Conservation (phyloP, 2,888 invertebrate genomes). For the Plagodis dolabraria region DNA sequence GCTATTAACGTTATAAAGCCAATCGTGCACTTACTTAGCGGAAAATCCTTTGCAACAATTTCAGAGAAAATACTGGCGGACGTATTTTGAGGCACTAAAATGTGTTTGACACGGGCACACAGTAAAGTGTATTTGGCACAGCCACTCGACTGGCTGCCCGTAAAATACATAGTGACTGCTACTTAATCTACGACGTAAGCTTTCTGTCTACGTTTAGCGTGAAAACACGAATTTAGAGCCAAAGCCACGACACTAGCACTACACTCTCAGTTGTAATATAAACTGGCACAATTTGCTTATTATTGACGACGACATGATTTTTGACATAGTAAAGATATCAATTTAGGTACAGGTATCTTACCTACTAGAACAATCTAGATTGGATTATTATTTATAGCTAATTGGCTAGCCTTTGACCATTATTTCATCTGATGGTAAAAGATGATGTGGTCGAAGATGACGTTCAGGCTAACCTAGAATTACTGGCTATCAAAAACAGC, state of each 20-base stretch:
- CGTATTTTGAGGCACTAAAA: conserved; percentile 23
- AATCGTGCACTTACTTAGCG: neutral
- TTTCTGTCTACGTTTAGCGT: conserved; percentile 22
- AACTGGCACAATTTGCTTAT: conserved; percentile 1
- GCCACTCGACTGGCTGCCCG: conserved; percentile 17
- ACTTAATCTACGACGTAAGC: conserved; percentile 24
- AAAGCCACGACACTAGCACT: conserved; percentile 13
- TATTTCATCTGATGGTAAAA: too few relatives aligned
- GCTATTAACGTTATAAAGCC: neutral
- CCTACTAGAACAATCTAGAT: too few relatives aligned
- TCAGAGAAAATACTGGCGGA: conserved; percentile 3
- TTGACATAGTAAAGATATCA: too few relatives aligned
- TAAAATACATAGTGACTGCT: conserved; percentile 20
- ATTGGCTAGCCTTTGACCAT: too few relatives aligned
- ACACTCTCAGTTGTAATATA: conserved; percentile 10
- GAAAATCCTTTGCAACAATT: conserved; percentile 12
- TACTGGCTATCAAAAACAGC: too few relatives aligned
- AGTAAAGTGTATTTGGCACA: conserved; percentile 26
- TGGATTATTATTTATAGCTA: too few relatives aligned
- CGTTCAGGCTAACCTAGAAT: too few relatives aligned
- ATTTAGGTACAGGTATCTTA: too few relatives aligned
- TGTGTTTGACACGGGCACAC: conserved; percentile 22
- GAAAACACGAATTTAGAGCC: conserved; percentile 29
- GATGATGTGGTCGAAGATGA: too few relatives aligned
- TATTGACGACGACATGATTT: too few relatives aligned